These are phyloP conservation scores for Brachionus manjavacas DNA, from an alignment of 1,140 invertebrate genomes.

Conservation along the genomic window DNA sequence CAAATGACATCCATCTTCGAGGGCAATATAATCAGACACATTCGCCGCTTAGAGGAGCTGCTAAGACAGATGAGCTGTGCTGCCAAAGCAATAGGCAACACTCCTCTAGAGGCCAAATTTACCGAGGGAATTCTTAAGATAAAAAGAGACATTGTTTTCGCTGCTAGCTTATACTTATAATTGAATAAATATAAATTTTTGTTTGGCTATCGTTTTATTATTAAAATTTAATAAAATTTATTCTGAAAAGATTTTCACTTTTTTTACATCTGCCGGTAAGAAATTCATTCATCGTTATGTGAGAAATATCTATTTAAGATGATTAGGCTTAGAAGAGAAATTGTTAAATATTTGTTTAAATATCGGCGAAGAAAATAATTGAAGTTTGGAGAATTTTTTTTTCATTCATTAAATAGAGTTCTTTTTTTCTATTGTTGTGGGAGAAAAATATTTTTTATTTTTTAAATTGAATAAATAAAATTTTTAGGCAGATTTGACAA, in stretches of 20 bases:
- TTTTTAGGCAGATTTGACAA: no score
- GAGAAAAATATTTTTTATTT: neutral
- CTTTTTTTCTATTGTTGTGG: neutral
- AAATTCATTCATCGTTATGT: no score
- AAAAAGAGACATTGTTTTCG: constrained; percentile 42
- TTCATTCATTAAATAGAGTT: neutral
- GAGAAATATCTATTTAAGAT: neutral
- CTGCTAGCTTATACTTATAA: constrained; percentile 41
- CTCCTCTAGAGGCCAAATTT: constrained; percentile 92
- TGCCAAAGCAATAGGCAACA: constrained; percentile 91
- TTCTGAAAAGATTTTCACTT: neutral
- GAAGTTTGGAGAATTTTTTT: neutral
- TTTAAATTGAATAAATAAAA: no score
- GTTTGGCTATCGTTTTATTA: constrained; percentile 3
- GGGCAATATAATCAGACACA: constrained; percentile 85
- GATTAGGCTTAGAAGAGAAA: neutral
- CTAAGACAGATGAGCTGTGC: constrained; percentile 89
- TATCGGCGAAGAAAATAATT: neutral
- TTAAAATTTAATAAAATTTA: neutral
- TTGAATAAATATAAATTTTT: neutral
- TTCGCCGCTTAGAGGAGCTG: constrained; percentile 91
- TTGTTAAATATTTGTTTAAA: neutral
- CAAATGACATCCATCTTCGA: constrained; percentile 98
- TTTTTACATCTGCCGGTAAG: neutral
- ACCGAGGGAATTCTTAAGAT: constrained; percentile 65